phyloP scores from a whole-genome alignment of 1,140 invertebrate genomes.

The Parasteatoda tepidariorum region DNA sequence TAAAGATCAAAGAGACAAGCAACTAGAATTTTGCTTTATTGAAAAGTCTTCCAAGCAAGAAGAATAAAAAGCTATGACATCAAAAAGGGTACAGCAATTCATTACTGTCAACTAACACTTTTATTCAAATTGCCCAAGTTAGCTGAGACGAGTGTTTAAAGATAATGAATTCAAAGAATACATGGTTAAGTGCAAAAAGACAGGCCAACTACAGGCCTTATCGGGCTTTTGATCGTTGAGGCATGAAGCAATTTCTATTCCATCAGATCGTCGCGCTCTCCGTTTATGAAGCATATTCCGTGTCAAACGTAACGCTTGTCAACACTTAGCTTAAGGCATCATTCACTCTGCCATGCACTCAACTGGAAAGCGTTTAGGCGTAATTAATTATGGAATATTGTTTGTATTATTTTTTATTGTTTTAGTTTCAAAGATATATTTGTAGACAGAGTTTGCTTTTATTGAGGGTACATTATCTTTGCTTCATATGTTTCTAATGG shows the following conservation, averaged over 20 bases:
- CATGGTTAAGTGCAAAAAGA: constrained; percentile 11
- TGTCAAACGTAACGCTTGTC: constrained; percentile 30
- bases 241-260: constrained; percentile 20
- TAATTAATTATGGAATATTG: not conserved
- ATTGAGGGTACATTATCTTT: no score
- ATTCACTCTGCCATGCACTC: not conserved
- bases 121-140: not conserved
- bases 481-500: no score
- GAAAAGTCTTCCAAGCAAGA: no score
- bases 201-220: not conserved
- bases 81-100: constrained; percentile 8
- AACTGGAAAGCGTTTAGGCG: not conserved
- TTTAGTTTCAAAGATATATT: no score
- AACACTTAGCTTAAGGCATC: constrained; percentile 7
- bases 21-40: no score
- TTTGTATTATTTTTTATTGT: no score
- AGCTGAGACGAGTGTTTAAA: constrained; percentile 32
- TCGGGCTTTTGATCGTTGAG: constrained; percentile 10
- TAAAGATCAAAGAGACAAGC: no score
- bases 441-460: no score
- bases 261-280: not conserved
- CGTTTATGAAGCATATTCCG: constrained; percentile 23
- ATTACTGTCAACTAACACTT: constrained; percentile 13
- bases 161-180: constrained; percentile 22
- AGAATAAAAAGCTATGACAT: no score